Evolutionary conservation across 2,113 vertebrate genomes (phyloP).

Genomic region (Oxygymnocypris stewartii): DNA sequence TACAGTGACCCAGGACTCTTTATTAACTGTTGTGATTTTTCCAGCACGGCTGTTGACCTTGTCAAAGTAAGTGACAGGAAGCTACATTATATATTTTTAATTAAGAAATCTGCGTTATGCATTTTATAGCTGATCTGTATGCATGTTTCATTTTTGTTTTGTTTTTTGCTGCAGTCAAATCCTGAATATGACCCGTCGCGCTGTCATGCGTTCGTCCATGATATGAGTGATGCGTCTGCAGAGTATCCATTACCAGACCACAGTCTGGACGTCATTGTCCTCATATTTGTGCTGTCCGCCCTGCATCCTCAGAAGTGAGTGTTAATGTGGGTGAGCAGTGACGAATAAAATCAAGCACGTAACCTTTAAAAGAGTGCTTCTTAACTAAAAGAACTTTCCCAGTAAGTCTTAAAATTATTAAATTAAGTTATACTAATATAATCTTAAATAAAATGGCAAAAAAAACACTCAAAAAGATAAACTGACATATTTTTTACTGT

Average conservation of each 20-base stretch:
- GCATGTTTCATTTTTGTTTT: no score
- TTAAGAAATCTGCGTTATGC: background rate
- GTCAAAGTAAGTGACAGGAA: constrained; percentile 80
- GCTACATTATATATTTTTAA: background rate
- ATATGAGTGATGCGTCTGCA: constrained; percentile 81
- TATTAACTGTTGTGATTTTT: constrained; percentile 97
- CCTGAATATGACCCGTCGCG: constrained; percentile 84
- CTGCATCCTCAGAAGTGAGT: constrained; percentile 91
- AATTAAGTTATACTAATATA: background rate
- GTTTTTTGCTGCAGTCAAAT: constrained; percentile 75
- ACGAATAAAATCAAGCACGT: background rate
- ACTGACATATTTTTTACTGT: no score
- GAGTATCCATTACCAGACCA: constrained; percentile 82
- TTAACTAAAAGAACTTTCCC: background rate
- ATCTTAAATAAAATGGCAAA: no score
- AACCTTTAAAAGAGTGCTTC: background rate
- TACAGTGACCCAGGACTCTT: constrained; percentile 91
- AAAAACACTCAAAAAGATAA: no score
- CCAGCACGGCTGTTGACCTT: constrained; percentile 86
- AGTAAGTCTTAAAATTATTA: background rate
- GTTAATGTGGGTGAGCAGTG: background rate
- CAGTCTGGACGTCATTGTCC: constrained; percentile 87
- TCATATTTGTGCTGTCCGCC: constrained; percentile 96
- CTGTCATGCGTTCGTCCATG: constrained; percentile 92
- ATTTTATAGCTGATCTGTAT: background rate